Base-by-base conservation (phyloP, 2,797 vertebrate genomes). In the Jordanella pulchra region DNA sequence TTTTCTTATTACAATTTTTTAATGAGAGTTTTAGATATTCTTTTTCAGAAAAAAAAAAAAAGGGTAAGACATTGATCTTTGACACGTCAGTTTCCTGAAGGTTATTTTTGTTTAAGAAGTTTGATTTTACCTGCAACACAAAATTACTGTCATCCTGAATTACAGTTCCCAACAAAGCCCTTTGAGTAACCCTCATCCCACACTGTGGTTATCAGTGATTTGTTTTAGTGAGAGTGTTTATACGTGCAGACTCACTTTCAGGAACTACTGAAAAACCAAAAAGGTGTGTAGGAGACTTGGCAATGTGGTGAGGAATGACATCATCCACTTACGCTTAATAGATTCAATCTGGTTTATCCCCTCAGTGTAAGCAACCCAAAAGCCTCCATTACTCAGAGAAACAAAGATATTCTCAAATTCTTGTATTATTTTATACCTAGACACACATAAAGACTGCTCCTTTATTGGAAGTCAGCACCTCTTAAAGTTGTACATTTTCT, bases 261-360 rank as follows among this genome's bases (percentile, higher is more conserved):
- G 84, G 58, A 77, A 80, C 72, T 53, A 39, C 32, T 76, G 65
- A 79, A 84, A 76, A 60, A 68, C 66, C 23, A 25, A 71, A 56
- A 23, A 71, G 73, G 27, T 74, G 55, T 28, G 72, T 58, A 67
- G 25, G 73, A 79, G 75, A 76, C 55, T 69, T 32, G 63, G 50
- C 32, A 48, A 13, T 3, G 50, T 67, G 65, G 67, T 74, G 80
- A 82, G 66, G 32, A 79, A 75, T 92, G 89, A 91, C 84, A 85
- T 90, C 90, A 91, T 80, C 77, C 79, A 44, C 70, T 86, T 79
- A 82, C 84, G 82, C 27, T 76, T 89, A 90, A 92, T 89, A 80
- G 85, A 79, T 90, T 87, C 83, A 91, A 72, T 89, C 83, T 93
- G 89, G 85, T 25, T 50, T 64, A 86, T 81, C 90, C 74, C 72